Evolutionary conservation across 1,140 invertebrate genomes (phyloP).

Genomic region (Aphelenchoides fujianensis): DNA sequence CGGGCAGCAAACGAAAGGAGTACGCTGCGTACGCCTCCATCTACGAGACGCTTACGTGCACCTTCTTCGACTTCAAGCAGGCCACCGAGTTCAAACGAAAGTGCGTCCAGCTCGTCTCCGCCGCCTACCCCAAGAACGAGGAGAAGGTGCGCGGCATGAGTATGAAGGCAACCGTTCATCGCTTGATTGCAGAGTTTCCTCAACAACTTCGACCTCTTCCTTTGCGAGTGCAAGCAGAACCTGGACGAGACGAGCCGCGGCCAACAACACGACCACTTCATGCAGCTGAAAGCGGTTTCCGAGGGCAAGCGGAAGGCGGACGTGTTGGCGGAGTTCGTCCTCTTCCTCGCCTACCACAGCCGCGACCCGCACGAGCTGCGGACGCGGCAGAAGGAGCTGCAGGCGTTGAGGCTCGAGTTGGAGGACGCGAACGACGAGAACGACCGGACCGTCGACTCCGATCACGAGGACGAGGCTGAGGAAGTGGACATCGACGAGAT

Average conservation of each 20-base stretch:
- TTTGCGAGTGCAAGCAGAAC: not conserved
- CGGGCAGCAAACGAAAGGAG: not conserved
- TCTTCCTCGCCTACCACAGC: not conserved
- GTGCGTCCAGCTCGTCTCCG: not conserved
- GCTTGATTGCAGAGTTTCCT: constrained; percentile 3
- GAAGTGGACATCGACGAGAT: not conserved
- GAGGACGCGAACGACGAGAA: not conserved
- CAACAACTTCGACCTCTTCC: not conserved
- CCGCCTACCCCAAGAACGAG: not conserved
- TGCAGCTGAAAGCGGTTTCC: not conserved
- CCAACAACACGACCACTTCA: not conserved
- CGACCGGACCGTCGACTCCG: not conserved
- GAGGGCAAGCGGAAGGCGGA: not conserved
- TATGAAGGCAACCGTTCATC: not conserved
- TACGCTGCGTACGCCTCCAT: not conserved
- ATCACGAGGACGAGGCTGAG: not conserved
- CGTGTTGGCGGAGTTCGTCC: not conserved
- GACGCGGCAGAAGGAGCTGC: not conserved
- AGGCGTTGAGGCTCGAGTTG: too few species aligned
- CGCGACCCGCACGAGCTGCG: not conserved
- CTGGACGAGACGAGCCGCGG: not conserved
- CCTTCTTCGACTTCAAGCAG: not conserved
- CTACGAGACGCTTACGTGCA: not conserved
- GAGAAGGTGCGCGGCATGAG: not conserved
- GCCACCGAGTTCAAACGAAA: not conserved